Evolutionary conservation across 2,797 vertebrate species (phyloP), one percentile per base, ranked within the genome.

Genomic region (Tragelaphus oryx): DNA sequence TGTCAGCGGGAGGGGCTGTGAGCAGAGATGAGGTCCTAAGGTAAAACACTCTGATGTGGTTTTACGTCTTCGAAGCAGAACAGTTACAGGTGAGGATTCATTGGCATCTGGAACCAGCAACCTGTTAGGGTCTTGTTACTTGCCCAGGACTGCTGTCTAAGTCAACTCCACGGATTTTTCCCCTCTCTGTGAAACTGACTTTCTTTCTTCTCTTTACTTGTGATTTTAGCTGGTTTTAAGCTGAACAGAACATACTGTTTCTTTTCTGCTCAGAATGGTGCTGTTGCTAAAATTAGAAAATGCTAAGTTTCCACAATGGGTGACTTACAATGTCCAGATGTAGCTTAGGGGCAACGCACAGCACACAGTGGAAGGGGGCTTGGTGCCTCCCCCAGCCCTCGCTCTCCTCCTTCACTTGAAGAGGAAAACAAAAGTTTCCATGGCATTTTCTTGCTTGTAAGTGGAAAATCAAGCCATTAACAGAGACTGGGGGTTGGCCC

Each of bases 371-470:
- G 87, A 89, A 91, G 79, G 60, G 62, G 30, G 80, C 54, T 26
- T 3, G 33, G 92, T 87, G 41, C 75, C 90, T 93, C 92, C 89
- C 81, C 62, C 76, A 78, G 55, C 30, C 62, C 52, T 95, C 71
- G 26, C 82, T n/a, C 89, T 95, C 26, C 26, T 78, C 89, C 17
- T 95, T 94, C 89, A 22, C 87, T 95, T 14, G 3, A 86, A 95
- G 93, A 83, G 60, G 71, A 92, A 97, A 95, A 22, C 89, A 96
- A 93, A 97, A 96, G 76, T 91, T 97, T 98, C 95, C 95, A 96
- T 96, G 96, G 97, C 62, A 81, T 97, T 97, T 97, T 93, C 89
- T 71, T 94, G 94, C 33, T 60, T 93, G 10, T 62, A 95, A 96
- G 62, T 84, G 90, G 88, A 95, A 93, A 95, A 93, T 88, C 87